A percentile compares a stretch with the other conserved stretches of the same genome.
phyloP scores from a whole-genome alignment of 2,888 invertebrate species.

The Epinotia ramella region DNA sequence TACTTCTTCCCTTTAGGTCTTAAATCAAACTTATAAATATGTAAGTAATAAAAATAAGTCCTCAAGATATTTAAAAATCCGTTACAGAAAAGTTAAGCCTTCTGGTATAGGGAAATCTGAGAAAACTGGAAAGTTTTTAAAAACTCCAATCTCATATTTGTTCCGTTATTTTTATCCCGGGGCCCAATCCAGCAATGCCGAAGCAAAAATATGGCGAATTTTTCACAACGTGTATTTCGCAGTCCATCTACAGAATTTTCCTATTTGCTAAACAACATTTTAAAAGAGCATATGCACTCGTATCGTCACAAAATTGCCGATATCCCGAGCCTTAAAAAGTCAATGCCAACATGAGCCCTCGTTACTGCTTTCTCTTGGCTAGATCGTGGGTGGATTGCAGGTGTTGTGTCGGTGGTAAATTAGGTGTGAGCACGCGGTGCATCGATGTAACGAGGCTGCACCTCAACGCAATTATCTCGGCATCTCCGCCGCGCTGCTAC shows the following conservation, averaged over 20 bases:
- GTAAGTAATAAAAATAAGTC: not conserved
- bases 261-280: not conserved
- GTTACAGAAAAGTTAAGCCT: too few species aligned
- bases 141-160: not conserved
- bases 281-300: not conserved
- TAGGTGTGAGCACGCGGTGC: slow-evolving; percentile 15
- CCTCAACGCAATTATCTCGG: slow-evolving; percentile 13
- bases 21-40: not conserved
- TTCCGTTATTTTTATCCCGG: too few species aligned
- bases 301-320: not conserved
- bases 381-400: not conserved
- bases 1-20: not conserved
- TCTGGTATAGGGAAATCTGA: too few species aligned
- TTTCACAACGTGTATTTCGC: not conserved
- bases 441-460: slow-evolving; percentile 6
- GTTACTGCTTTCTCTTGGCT: not conserved
- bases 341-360: not conserved
- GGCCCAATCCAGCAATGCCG: too few species aligned
- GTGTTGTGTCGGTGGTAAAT: slow-evolving; percentile 4
- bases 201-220: too few species aligned
- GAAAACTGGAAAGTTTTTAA: not conserved
- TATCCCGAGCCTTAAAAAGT: not conserved
- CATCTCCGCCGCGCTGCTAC: not conserved
- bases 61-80: too few species aligned
- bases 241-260: not conserved